Base-by-base conservation (phyloP, 2,797 vertebrate genomes). In the Ficedula albicollis region DNA sequence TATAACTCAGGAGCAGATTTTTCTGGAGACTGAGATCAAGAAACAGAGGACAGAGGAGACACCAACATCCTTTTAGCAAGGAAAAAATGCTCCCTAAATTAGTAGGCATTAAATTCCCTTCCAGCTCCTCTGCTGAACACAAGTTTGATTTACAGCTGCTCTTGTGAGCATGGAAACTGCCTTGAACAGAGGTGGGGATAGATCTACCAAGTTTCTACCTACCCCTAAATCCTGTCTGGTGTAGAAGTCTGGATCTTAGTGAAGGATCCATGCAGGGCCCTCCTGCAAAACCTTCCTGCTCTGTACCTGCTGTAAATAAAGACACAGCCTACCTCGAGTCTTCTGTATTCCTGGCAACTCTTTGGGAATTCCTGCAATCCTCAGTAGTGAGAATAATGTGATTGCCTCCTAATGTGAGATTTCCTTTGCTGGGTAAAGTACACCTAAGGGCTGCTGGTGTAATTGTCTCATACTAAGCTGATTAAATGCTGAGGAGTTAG, bases 381-480 rank as follows among this genome's bases (percentile, higher is more conserved):
- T 97, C 94, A 75, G 93, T 91, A 96, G 94, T 82, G 89, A 96
- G 89, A 97, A 96, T 97, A 97, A 96, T 89, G 93, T 69, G 36
- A 97, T 94, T 96, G 92, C 76, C 80, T 95, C 84, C 89, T 94
- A 83, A 94, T 68, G 91, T 89, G 94, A 96, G 93, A 95, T 96
- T 96, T 95, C 93, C 93, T 96, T 95, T 86, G 72, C 70, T 68
- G 72, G 27, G 91, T 92, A 87, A 89, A 95, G 76, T 85, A 68
- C 91, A 98, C 97, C 96, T 97, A 85, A 75, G 94, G 90, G 95
- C 94, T 92, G 95, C 96, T 96, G 95, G 93, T 97, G 97, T 96
- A 95, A 97, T 97, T 98, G 95, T 92, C 91, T 91, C 85, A 21
- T 75, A 44, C 81, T 98, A 97, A 98, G 95, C 96, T 96, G 97